Percentiles rank a stretch among this genome's conserved stretches.
Evolutionary conservation across 2,113 vertebrate genomes (phyloP).

Genomic region (Junco hyemalis): DNA sequence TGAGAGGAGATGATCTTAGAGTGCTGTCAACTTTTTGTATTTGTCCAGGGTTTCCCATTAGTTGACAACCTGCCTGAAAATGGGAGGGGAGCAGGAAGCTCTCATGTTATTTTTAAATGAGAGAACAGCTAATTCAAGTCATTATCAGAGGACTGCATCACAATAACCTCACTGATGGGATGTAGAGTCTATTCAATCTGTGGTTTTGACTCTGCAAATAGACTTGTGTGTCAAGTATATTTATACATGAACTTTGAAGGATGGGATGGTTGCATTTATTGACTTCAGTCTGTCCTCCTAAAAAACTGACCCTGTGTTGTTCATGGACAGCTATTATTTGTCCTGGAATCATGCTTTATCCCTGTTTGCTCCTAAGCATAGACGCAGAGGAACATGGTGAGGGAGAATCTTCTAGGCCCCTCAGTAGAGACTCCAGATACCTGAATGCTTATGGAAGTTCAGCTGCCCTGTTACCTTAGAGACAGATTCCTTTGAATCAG

Average conservation of each 20-base stretch:
- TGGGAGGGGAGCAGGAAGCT: neutral
- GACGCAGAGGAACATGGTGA: neutral
- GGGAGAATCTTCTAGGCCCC: neutral
- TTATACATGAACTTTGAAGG: neutral
- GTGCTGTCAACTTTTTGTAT: neutral
- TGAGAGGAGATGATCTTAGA: neutral
- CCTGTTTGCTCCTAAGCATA: neutral
- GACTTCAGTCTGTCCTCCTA: neutral
- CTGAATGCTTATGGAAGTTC: neutral
- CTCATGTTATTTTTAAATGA: neutral
- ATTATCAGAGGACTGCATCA: neutral
- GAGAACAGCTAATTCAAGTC: neutral
- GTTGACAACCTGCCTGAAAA: neutral
- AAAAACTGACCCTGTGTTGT: neutral
- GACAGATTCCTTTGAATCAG: neutral
- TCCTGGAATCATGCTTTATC: neutral
- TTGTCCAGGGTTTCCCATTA: neutral
- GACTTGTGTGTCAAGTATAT: neutral
- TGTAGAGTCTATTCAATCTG: neutral
- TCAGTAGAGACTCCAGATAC: neutral
- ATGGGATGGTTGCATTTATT: neutral
- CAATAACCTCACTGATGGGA: neutral
- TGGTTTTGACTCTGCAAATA: neutral
- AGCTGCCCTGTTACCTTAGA: accelerated
- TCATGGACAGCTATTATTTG: neutral